These are phyloP conservation scores for Myotis findleyi DNA, from an alignment of 2,797 vertebrate species.

Conservation along the genomic window DNA sequence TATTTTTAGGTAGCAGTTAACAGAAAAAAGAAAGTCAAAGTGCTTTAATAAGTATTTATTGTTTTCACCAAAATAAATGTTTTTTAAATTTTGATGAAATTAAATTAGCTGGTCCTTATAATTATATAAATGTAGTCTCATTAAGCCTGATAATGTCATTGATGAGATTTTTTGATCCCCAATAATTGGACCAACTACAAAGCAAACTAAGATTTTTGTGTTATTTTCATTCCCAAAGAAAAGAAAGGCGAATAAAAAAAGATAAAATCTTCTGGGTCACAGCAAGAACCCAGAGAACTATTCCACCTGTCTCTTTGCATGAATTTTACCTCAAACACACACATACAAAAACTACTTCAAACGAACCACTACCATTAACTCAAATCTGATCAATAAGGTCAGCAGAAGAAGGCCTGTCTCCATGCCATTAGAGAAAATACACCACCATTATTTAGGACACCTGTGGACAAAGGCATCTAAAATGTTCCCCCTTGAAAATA, in stretches of 20 bases:
- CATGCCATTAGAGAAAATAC: slow-evolving; percentile 15
- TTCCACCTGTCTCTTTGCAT: slow-evolving; percentile 32
- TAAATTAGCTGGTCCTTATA: neutral
- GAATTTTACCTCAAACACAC: slow-evolving; percentile 66
- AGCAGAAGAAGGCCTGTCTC: slow-evolving; percentile 18
- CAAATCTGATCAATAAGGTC: slow-evolving; percentile 53
- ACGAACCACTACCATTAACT: slow-evolving; percentile 54
- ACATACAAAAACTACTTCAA: slow-evolving; percentile 59
- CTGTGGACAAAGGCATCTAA: slow-evolving; percentile 27
- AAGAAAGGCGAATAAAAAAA: neutral
- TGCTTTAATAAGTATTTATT: slow-evolving; percentile 33
- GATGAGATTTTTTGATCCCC: neutral
- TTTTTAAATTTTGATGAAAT: neutral
- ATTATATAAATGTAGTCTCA: slow-evolving; percentile 41
- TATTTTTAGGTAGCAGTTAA: slow-evolving; percentile 13
- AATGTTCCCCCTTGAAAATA: slow-evolving; percentile 35
- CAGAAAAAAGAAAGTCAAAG: slow-evolving; percentile 5
- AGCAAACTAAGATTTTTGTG: slow-evolving; percentile 49
- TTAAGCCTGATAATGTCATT: slow-evolving; percentile 5
- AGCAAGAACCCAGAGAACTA: slow-evolving; percentile 21
- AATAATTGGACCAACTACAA: slow-evolving; percentile 49
- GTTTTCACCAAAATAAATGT: slow-evolving; percentile 40
- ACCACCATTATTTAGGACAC: slow-evolving; percentile 36
- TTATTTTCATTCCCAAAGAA: slow-evolving; percentile 60
- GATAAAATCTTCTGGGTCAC: slow-evolving; percentile 52